Conservation (phyloP, 2,888 invertebrate species). For the Sepioteuthis lessoniana region DNA sequence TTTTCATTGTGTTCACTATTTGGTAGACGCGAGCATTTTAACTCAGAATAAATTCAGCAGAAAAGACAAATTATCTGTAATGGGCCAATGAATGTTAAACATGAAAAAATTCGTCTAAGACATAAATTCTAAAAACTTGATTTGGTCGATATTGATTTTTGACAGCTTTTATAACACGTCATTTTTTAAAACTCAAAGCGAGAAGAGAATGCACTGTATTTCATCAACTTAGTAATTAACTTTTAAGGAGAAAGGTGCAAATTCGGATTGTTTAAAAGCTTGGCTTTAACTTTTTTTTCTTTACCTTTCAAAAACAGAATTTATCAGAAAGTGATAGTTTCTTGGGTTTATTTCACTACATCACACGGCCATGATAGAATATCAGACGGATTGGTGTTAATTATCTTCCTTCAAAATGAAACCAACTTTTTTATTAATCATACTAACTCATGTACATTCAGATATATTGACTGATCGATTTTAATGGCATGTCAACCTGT, state of each 20-base stretch:
- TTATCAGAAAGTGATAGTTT: too few species aligned
- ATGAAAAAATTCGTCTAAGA: not conserved
- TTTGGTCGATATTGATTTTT: not conserved
- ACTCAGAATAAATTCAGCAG: not conserved
- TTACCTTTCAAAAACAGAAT: too few species aligned
- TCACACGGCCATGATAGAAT: too few species aligned
- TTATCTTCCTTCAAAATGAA: too few species aligned
- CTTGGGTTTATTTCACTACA: not conserved
- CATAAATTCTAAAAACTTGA: not conserved
- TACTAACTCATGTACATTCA: too few species aligned
- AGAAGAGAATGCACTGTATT: not conserved
- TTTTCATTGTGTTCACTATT: not conserved
- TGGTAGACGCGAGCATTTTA: not conserved
- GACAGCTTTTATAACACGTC: not conserved
- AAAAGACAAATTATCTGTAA: conserved; percentile 4
- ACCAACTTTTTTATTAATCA: too few species aligned
- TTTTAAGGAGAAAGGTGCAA: not conserved
- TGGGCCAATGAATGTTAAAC: not conserved
- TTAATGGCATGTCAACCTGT: too few species aligned
- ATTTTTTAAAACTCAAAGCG: not conserved
- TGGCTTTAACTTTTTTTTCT: too few species aligned
- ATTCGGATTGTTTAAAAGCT: not conserved
- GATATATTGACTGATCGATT: too few species aligned
- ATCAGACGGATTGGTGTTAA: too few species aligned
- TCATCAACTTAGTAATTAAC: too few species aligned